Conservation (phyloP, 2,797 vertebrate genomes). For the Hephaestus fuliginosus region DNA sequence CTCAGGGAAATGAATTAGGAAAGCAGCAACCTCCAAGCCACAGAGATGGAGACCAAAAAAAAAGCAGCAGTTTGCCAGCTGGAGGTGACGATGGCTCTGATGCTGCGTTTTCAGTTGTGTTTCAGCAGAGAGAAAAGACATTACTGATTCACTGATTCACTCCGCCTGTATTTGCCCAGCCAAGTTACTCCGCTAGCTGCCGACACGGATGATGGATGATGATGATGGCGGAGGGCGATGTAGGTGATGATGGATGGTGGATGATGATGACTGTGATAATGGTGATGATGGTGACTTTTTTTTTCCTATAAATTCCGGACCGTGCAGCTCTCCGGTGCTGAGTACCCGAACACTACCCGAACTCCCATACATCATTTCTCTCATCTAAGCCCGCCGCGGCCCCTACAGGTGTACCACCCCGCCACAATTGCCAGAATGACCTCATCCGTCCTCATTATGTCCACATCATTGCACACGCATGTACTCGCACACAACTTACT, state of each 20-base stretch:
- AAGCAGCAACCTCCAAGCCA: background rate
- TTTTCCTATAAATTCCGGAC: constrained; percentile 8
- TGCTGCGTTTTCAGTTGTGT: constrained; percentile 4
- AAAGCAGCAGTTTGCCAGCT: background rate
- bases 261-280: constrained; percentile 63
- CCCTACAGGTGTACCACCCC: constrained; percentile 73
- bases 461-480: constrained; percentile 67
- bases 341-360: constrained; percentile 29
- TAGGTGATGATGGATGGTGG: constrained; percentile 60
- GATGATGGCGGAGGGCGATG: constrained; percentile 44
- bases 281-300: constrained; percentile 46
- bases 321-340: constrained; percentile 19
- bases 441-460: constrained; percentile 79
- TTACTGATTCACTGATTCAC: constrained; percentile 33
- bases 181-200: constrained; percentile 21
- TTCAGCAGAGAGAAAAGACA: constrained; percentile 26
- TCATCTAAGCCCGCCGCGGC: constrained; percentile 26
- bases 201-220: constrained; percentile 52
- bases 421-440: constrained; percentile 50
- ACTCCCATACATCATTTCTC: constrained; percentile 61
- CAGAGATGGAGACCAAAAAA: background rate
- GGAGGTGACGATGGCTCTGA: background rate
- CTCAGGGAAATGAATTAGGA: background rate
- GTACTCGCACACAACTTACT: constrained; percentile 28
- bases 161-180: constrained; percentile 22